A percentile compares a stretch with the other conserved stretches of the same genome.
phyloP scores from a whole-genome alignment of 2,888 invertebrate genomes.

The Dryobotodes eremita region DNA sequence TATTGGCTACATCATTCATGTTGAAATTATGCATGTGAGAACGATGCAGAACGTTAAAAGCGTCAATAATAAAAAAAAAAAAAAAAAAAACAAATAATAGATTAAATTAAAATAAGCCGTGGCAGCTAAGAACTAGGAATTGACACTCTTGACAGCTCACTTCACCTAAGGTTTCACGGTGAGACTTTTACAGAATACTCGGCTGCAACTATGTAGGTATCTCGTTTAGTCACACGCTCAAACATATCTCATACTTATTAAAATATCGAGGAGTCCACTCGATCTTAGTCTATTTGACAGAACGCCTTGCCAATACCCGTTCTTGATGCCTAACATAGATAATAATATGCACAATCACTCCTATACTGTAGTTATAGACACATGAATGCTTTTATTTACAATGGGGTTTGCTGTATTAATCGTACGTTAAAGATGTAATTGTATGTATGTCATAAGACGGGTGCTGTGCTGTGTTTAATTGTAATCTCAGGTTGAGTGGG shows the following conservation, averaged over 20 bases:
- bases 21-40: too few species aligned
- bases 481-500: not conserved
- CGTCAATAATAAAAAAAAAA: too few species aligned
- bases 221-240: constrained; percentile 52
- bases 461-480: constrained; percentile 1
- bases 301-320: constrained; percentile 56
- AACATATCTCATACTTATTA: constrained; percentile 67
- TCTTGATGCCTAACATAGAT: constrained; percentile 52
- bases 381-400: constrained; percentile 56
- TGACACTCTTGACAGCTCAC: too few species aligned
- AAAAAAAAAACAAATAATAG: too few species aligned
- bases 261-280: constrained; percentile 64
- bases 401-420: constrained; percentile 45
- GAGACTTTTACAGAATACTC: too few species aligned
- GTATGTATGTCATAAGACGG: constrained; percentile 6
- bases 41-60: too few species aligned
- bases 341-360: constrained; percentile 56
- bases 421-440: constrained; percentile 3
- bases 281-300: constrained; percentile 76
- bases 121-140: too few species aligned
- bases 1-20: too few species aligned
- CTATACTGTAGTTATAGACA: constrained; percentile 32
- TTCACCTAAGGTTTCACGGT: too few species aligned
- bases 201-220: constrained; percentile 20
- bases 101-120: too few species aligned